These are phyloP conservation scores for Melinopterus prodromus DNA, from an alignment of 2,888 invertebrate species.

Conservation along the genomic window DNA sequence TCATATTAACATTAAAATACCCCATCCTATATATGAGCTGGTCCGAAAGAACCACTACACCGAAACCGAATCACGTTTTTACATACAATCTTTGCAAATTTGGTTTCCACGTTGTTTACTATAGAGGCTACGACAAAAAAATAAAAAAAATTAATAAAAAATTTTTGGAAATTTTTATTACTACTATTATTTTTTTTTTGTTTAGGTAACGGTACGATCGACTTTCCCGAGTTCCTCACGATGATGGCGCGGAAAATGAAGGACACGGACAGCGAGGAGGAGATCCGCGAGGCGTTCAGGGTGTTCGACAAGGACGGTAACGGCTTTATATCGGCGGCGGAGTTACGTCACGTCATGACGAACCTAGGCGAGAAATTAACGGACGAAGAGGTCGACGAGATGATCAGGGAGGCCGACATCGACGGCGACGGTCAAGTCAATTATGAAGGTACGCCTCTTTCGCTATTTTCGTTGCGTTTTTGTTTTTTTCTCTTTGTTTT, in stretches of 20 bases:
- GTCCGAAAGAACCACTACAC: no score
- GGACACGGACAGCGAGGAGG: constrained; percentile 99
- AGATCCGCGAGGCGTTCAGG: constrained; percentile 98
- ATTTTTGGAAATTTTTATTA: neutral
- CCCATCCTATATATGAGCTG: no score
- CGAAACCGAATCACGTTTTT: no score
- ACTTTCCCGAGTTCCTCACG: constrained; percentile 99
- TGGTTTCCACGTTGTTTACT: no score
- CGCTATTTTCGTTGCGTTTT: constrained; percentile 25
- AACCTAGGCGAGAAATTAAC: constrained; percentile 99
- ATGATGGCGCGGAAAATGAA: constrained; percentile 99
- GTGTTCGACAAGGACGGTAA: constrained; percentile 99
- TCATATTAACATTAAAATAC: no score
- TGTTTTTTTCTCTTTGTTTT: constrained; percentile 11
- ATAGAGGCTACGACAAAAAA: no score
- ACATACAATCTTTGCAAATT: no score
- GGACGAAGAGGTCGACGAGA: constrained; percentile 99
- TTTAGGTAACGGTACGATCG: constrained; percentile 98
- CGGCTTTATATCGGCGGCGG: constrained; percentile 98
- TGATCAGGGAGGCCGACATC: constrained; percentile 99
- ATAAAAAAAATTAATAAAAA: no score
- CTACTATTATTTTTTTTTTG: neutral
- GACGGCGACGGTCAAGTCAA: constrained; percentile 99
- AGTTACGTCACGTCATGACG: constrained; percentile 99
- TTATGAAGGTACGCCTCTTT: constrained; percentile 83